phyloP scores from a whole-genome alignment of 2,888 invertebrate genomes.

The Incurvaria masculella region DNA sequence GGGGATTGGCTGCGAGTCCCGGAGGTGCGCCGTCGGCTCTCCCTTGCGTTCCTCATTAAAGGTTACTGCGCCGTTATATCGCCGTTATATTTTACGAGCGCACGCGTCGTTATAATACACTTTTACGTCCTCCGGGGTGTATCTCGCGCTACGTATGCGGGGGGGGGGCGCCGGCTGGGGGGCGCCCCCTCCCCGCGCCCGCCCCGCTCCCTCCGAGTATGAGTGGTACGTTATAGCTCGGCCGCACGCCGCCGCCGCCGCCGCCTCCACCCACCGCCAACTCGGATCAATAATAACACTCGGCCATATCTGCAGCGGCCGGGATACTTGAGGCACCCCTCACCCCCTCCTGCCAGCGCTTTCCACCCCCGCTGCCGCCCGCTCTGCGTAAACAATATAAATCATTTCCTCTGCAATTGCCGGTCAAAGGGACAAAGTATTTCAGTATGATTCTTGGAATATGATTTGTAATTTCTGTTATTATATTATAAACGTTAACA shows the following conservation, averaged over 20 bases:
- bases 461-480: too few species aligned
- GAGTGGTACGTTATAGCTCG: constrained; percentile 46
- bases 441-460: too few species aligned
- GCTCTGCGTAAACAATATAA: constrained; percentile 52
- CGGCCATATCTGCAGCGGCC: constrained; percentile 56
- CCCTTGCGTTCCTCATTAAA: constrained; percentile 32
- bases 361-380: constrained; percentile 10
- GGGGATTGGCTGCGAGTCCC: constrained; percentile 49
- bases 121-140: constrained; percentile 29
- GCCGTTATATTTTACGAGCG: too few species aligned
- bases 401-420: constrained; percentile 50
- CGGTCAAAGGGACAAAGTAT: too few species aligned
- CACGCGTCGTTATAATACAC: constrained; percentile 37
- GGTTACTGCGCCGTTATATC: constrained; percentile 37
- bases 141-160: not conserved
- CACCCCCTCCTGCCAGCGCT: constrained; percentile 20
- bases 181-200: constrained; percentile 15
- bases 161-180: not conserved
- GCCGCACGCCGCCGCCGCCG: constrained; percentile 32
- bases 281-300: constrained; percentile 57
- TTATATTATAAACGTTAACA: too few species aligned
- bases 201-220: constrained; percentile 35
- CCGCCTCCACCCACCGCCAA: too few species aligned
- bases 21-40: constrained; percentile 30
- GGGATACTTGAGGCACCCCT: constrained; percentile 49